Conservation (phyloP, 1,140 invertebrate species). For the Cepaea nemoralis region DNA sequence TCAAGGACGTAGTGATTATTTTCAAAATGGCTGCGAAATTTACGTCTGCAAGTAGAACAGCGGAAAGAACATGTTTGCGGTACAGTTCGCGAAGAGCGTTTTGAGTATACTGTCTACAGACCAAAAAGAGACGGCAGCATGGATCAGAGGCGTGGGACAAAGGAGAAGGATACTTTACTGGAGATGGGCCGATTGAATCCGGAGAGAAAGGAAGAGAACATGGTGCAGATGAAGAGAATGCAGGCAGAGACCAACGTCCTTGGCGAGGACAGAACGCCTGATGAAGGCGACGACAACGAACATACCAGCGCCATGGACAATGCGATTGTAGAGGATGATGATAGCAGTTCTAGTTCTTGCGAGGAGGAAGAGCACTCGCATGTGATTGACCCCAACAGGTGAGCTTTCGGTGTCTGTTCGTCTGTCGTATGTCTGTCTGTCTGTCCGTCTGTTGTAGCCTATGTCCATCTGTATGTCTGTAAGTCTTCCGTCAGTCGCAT, state of each 20-base stretch:
- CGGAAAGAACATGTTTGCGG: not conserved
- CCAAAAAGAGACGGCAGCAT: not conserved
- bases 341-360: not conserved
- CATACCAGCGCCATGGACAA: not conserved
- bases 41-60: not conserved
- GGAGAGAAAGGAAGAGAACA: not conserved
- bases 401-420: not conserved
- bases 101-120: not conserved
- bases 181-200: not conserved
- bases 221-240: slow-evolving; percentile 2
- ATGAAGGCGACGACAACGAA: slow-evolving; percentile 15
- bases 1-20: not conserved
- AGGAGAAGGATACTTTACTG: not conserved
- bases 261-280: not conserved
- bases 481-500: no score
- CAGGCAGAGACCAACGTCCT: not conserved
- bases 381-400: slow-evolving; percentile 3
- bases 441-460: no score
- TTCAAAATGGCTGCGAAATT: not conserved
- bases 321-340: not conserved
- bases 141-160: not conserved
- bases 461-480: no score
- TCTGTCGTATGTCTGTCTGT: no score
- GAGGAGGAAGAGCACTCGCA: not conserved
- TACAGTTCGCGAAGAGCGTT: not conserved